phyloP scores from a whole-genome alignment of 2,797 vertebrate genomes.

The Labroides dimidiatus region DNA sequence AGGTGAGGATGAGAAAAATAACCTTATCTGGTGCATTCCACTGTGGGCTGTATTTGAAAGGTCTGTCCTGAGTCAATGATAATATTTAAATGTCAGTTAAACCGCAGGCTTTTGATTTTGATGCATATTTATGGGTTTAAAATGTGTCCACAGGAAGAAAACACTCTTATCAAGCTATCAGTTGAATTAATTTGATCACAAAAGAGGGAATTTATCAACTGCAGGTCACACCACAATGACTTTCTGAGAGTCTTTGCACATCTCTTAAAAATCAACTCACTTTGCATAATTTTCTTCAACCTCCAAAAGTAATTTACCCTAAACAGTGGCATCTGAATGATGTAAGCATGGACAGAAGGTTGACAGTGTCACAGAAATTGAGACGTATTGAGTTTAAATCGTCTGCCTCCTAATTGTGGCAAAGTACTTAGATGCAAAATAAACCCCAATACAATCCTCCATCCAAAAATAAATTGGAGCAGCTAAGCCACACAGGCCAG shows the following conservation, averaged over 20 bases:
- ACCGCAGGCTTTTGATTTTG: too few species aligned
- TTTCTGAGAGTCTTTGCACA: too few species aligned
- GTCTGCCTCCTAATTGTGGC: not conserved
- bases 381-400: not conserved
- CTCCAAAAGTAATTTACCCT: not conserved
- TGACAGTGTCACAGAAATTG: not conserved
- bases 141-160: too few species aligned
- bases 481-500: constrained; percentile 58
- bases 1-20: not conserved
- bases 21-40: not conserved
- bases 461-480: constrained; percentile 53
- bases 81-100: too few species aligned
- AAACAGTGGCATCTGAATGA: not conserved
- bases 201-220: too few species aligned
- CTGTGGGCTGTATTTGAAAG: too few species aligned
- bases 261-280: not conserved
- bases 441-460: constrained; percentile 26
- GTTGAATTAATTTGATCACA: too few species aligned
- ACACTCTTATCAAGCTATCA: too few species aligned
- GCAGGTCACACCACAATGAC: too few species aligned
- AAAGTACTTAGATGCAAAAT: constrained; percentile 22
- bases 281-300: not conserved
- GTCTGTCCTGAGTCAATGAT: too few species aligned
- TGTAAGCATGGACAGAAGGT: not conserved
- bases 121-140: too few species aligned